Percentiles rank a stretch among this genome's conserved stretches.
phyloP scores from a whole-genome alignment of 2,113 vertebrate species.

The Bos javanicus region DNA sequence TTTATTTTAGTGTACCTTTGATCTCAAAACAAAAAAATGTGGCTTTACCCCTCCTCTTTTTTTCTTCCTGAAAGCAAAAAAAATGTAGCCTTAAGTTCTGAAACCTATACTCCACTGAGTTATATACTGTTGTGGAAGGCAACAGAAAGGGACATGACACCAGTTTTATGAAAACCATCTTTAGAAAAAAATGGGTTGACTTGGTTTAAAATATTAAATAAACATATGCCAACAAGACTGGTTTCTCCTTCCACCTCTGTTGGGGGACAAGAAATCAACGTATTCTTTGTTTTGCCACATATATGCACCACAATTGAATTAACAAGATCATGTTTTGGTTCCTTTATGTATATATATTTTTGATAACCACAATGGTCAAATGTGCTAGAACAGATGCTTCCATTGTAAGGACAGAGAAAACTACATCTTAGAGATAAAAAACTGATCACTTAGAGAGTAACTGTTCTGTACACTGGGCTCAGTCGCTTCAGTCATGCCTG shows the following conservation, averaged over 20 bases:
- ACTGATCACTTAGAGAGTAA: background rate
- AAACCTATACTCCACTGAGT: background rate
- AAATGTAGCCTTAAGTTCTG: background rate
- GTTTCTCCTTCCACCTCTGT: background rate
- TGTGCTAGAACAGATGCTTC: background rate
- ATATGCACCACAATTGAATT: background rate
- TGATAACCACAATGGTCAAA: background rate
- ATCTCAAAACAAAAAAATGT: background rate
- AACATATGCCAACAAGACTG: background rate
- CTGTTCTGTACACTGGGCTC: background rate
- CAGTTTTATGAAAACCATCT: background rate
- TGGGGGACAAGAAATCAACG: background rate
- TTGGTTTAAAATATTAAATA: background rate
- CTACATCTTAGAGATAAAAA: background rate
- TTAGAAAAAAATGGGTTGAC: background rate
- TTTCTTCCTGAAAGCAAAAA: background rate
- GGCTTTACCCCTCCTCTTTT: background rate
- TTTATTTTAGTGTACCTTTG: background rate
- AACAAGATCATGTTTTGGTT: background rate
- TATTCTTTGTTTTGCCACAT: background rate
- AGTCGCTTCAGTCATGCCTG: background rate
- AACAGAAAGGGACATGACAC: background rate
- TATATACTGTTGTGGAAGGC: background rate
- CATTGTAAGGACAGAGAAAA: background rate
- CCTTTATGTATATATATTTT: background rate